Conservation (phyloP, 1,140 invertebrate genomes). For the Notospermus geniculatus region DNA sequence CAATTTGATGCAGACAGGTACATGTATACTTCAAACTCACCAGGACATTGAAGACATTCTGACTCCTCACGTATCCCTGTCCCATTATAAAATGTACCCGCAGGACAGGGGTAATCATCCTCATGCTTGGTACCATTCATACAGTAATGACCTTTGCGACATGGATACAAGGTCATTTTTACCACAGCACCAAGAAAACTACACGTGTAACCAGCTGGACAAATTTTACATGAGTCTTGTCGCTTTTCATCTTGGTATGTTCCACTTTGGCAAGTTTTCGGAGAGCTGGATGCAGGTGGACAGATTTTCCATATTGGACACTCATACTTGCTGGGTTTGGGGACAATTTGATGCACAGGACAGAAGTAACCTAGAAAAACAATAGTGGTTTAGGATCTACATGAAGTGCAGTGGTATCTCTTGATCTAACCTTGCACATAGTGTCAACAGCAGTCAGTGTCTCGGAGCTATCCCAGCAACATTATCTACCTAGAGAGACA, state of each 20-base stretch:
- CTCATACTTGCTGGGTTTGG: slow-evolving; percentile 35
- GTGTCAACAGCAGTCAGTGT: too few species aligned
- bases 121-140: slow-evolving; percentile 37
- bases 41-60: slow-evolving; percentile 39
- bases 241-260: slow-evolving; percentile 36
- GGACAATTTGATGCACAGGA: slow-evolving; percentile 37
- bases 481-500: too few species aligned
- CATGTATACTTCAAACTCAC: slow-evolving; percentile 27
- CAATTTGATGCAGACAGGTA: too few species aligned
- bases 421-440: too few species aligned
- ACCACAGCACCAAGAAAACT: slow-evolving; percentile 36
- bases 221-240: slow-evolving; percentile 37
- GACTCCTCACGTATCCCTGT: slow-evolving; percentile 31
- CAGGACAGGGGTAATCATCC: slow-evolving; percentile 38
- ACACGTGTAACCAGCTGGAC: slow-evolving; percentile 44
- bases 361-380: slow-evolving; percentile 39
- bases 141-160: slow-evolving; percentile 47
- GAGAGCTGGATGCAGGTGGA: slow-evolving; percentile 28
- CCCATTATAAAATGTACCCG: slow-evolving; percentile 42
- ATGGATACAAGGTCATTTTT: slow-evolving; percentile 36
- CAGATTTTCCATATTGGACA: slow-evolving; percentile 47
- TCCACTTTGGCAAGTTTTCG: slow-evolving; percentile 37
- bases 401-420: too few species aligned
- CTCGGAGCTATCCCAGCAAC: too few species aligned
- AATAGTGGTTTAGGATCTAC: too few species aligned